These are phyloP conservation scores for Harpagus bidentatus DNA, from an alignment of 2,113 vertebrate species.

Conservation along the genomic window DNA sequence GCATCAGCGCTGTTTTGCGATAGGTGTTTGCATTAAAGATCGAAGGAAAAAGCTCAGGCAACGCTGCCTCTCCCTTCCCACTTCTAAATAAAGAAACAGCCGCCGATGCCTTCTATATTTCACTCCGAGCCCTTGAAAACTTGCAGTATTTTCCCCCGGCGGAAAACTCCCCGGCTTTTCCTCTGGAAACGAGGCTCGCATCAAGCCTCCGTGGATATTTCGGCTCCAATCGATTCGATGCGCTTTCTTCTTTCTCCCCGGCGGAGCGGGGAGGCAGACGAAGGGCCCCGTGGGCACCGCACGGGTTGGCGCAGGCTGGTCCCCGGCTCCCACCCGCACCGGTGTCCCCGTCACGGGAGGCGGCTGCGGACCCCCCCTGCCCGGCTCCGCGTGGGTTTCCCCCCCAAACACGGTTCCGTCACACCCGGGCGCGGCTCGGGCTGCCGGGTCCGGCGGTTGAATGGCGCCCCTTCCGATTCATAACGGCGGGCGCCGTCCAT, in stretches of 20 bases:
- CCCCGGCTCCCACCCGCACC: not conserved
- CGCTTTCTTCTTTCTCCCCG: not conserved
- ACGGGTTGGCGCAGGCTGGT: too few species aligned
- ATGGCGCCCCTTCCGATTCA: too few species aligned
- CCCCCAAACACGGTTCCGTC: too few species aligned
- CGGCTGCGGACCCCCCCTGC: not conserved
- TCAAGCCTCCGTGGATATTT: not conserved
- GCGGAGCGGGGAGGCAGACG: not conserved
- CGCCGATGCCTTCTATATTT: not conserved
- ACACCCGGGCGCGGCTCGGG: too few species aligned
- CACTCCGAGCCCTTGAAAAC: not conserved
- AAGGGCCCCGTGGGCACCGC: not conserved
- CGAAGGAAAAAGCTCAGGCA: not conserved
- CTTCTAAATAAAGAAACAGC: not conserved
- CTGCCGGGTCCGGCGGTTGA: too few species aligned
- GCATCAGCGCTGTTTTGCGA: not conserved
- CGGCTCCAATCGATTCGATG: not conserved
- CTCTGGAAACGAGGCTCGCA: not conserved
- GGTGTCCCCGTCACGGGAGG: constrained; percentile 6
- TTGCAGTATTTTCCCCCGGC: not conserved
- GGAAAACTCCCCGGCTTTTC: not conserved
- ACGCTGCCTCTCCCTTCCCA: not conserved
- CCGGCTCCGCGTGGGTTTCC: too few species aligned
- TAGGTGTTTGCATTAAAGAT: not conserved
- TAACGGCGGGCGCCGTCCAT: too few species aligned